Percentiles rank a stretch among this genome's conserved stretches.
phyloP scores from a whole-genome alignment of 2,113 vertebrate genomes.

The Lates calcarifer region DNA sequence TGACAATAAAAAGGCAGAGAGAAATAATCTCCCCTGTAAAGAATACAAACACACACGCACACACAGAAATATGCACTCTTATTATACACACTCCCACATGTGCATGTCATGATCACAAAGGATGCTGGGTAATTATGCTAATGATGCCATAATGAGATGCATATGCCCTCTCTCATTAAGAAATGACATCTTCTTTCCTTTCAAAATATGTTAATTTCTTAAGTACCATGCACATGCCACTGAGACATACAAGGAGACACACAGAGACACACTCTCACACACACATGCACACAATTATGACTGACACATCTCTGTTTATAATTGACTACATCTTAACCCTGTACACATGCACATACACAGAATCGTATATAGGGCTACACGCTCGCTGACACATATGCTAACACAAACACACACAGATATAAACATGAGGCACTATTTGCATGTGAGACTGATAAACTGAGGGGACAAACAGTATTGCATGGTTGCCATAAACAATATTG shows the following conservation, averaged over 20 bases:
- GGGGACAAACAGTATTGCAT: slow-evolving; percentile 8
- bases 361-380: background rate
- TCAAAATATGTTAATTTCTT: slow-evolving; percentile 76
- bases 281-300: slow-evolving; percentile 13
- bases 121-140: slow-evolving; percentile 81
- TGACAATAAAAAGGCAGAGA: slow-evolving; percentile 42
- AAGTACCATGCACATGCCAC: slow-evolving; percentile 27
- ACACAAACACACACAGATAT: background rate
- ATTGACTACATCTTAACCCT: slow-evolving; percentile 40
- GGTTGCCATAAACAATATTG: slow-evolving; percentile 41
- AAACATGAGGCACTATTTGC: slow-evolving; percentile 40
- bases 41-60: slow-evolving; percentile 56
- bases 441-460: slow-evolving; percentile 28
- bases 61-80: slow-evolving; percentile 20
- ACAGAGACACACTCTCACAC: slow-evolving; percentile 8
- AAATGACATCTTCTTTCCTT: slow-evolving; percentile 64
- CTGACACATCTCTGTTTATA: slow-evolving; percentile 16
- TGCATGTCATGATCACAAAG: slow-evolving; percentile 78
- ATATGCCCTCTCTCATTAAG: slow-evolving; percentile 77
- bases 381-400: background rate
- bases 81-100: slow-evolving; percentile 42
- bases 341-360: slow-evolving; percentile 19
- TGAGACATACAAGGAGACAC: slow-evolving; percentile 27
- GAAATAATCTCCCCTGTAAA: slow-evolving; percentile 48
- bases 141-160: slow-evolving; percentile 80